Base-by-base conservation (phyloP, 2,113 vertebrate species). In the Pseudolaguvia tuberculata region DNA sequence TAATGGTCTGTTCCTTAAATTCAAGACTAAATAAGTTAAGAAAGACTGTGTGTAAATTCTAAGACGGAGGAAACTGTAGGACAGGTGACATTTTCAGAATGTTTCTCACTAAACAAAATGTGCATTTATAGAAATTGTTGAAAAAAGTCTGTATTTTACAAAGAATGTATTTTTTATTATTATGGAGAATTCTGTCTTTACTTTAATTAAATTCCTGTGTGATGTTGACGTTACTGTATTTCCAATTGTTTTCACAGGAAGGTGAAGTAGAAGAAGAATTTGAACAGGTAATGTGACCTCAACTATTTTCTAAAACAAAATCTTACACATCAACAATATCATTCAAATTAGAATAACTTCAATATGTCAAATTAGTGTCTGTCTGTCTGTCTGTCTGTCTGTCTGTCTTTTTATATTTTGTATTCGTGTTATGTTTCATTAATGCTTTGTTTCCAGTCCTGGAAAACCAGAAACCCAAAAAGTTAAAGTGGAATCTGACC, bases 231-330 rank as follows among this genome's bases (percentile, higher is more conserved):
- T 4, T 53, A 9, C 5, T 65, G 18, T 13, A 29, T 57, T 17
- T 45, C 76, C 21, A 57, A 11, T 62, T 21, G 75, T 58, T 7
- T 78, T 70, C 27, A 55, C 2, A 80, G 78, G 83, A 84, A 78
- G 85, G 77, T 23, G 83, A 79, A 51, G 81, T 67, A 52, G 84
- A 85, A 35, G 84, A 78, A 15, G 84, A 87, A 35, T 77, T 79
- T 15, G 76, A 73, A 51, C 83, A 83, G 83, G 83, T 83, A 81
- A 81, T 27, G 14, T 56, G 50, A 65, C 59, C 39, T 66, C 21
- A 63, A 31, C 6, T 31, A 27, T 73, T 66, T 72, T 58, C 69
- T 72, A 70, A 65, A 47, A 55, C 9, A 25, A 18, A 20, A 25
- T 42, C 8, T 45, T 48, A 45, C 42, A n/a, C n/a, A n/a, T n/a